phyloP scores from a whole-genome alignment of 2,888 invertebrate genomes.

The Watsonalla cultraria region DNA sequence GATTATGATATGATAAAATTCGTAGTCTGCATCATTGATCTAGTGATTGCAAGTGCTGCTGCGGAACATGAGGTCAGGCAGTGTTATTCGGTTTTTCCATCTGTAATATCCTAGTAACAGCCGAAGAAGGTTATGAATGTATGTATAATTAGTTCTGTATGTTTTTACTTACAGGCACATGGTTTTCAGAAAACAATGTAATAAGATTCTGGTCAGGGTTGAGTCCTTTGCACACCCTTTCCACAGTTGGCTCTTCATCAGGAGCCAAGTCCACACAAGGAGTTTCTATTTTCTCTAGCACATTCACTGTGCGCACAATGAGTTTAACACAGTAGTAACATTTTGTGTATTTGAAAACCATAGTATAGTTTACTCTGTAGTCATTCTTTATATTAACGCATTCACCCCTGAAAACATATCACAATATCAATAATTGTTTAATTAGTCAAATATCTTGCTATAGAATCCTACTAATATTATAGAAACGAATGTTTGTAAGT shows the following conservation, averaged over 20 bases:
- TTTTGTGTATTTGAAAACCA: conserved; percentile 84
- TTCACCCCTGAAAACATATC: conserved; percentile 72
- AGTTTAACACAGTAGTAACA: conserved; percentile 93
- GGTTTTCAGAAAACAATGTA: conserved; percentile 93
- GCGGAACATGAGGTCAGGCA: too few species aligned
- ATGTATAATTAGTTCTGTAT: too few species aligned
- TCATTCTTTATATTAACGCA: conserved; percentile 87
- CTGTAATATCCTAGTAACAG: too few species aligned
- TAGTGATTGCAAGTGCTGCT: too few species aligned
- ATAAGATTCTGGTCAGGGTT: conserved; percentile 88
- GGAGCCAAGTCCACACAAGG: conserved; percentile 85
- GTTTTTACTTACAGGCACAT: conserved; percentile 81
- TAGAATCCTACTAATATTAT: too few species aligned
- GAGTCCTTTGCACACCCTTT: conserved; percentile 86
- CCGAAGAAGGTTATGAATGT: too few species aligned
- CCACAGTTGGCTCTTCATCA: conserved; percentile 83
- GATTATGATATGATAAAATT: too few species aligned
- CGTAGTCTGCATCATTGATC: too few species aligned
- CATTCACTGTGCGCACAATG: conserved; percentile 90
- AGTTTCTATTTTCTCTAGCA: conserved; percentile 92
- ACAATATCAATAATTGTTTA: neutral
- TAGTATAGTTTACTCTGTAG: conserved; percentile 89
- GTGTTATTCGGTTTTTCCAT: too few species aligned
- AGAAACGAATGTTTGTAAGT: too few species aligned
- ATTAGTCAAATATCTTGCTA: neutral